Conservation (phyloP, 2,888 invertebrate species). For the Brenthis daphne region DNA sequence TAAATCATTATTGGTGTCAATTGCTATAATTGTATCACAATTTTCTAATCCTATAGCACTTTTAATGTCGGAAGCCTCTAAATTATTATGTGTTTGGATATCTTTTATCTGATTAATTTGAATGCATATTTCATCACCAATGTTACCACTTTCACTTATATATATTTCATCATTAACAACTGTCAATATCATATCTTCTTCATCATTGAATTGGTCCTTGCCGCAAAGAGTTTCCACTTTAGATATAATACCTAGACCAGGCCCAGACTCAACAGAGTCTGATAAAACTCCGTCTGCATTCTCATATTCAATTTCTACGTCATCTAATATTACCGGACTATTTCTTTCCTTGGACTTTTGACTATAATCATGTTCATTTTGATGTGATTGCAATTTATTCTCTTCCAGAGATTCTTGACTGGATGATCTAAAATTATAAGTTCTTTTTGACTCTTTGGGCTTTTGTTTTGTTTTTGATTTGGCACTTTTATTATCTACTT, state of each 20-base stretch:
- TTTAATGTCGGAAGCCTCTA: not conserved
- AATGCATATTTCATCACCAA: slow-evolving; percentile 12
- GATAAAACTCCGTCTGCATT: slow-evolving; percentile 37
- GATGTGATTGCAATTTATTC: slow-evolving; percentile 42
- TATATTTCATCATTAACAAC: slow-evolving; percentile 17
- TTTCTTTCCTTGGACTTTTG: slow-evolving; percentile 23
- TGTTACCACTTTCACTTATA: slow-evolving; percentile 18
- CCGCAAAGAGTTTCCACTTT: slow-evolving; percentile 46
- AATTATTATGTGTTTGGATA: not conserved
- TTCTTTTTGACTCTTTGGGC: slow-evolving; percentile 46
- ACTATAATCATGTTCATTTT: slow-evolving; percentile 59
- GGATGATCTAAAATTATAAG: slow-evolving; percentile 55
- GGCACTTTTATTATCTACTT: slow-evolving; percentile 38
- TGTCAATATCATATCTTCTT: slow-evolving; percentile 26
- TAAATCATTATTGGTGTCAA: slow-evolving; percentile 2
- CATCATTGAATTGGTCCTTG: slow-evolving; percentile 29
- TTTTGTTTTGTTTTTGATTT: slow-evolving; percentile 46
- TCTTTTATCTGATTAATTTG: slow-evolving; percentile 6
- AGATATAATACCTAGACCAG: slow-evolving; percentile 43
- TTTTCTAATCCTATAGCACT: slow-evolving; percentile 9
- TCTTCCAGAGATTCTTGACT: slow-evolving; percentile 52
- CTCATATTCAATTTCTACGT: slow-evolving; percentile 31
- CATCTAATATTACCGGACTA: slow-evolving; percentile 29
- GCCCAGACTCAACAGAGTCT: slow-evolving; percentile 34
- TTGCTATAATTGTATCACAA: not conserved